Evolutionary conservation across 2,113 vertebrate species (phyloP).

Genomic region (Hylia prasina): DNA sequence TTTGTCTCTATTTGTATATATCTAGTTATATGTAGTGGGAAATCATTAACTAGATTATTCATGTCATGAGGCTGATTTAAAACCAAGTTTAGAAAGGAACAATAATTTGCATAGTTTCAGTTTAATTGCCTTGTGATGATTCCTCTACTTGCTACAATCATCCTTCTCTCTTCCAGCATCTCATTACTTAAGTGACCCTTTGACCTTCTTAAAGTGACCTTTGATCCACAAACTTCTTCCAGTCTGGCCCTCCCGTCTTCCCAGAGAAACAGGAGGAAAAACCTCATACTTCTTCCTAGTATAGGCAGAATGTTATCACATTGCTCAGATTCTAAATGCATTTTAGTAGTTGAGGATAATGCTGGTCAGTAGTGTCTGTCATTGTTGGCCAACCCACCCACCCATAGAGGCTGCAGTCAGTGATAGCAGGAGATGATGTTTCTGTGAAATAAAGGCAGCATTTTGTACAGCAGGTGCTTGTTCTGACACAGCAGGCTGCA

Average conservation of each 20-base stretch:
- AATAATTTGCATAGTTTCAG: not conserved
- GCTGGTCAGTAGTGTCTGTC: not conserved
- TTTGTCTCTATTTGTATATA: not conserved
- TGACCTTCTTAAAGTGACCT: not conserved
- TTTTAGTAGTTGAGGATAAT: not conserved
- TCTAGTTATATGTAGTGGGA: not conserved
- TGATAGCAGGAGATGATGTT: not conserved
- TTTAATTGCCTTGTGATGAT: not conserved
- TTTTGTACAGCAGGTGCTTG: not conserved
- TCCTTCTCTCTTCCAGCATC: not conserved
- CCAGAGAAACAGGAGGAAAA: not conserved
- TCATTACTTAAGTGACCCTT: not conserved
- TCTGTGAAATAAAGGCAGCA: not conserved
- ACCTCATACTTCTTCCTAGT: not conserved
- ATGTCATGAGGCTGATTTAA: not conserved
- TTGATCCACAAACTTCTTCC: not conserved
- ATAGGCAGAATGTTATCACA: not conserved
- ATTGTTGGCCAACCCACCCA: not conserved
- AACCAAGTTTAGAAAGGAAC: not conserved
- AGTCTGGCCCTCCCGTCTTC: not conserved
- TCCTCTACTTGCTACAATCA: not conserved
- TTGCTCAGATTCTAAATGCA: not conserved
- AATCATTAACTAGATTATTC: not conserved
- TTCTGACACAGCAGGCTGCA: not conserved
- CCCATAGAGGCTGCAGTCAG: not conserved